These are phyloP conservation scores for Bugula neritina DNA, from an alignment of 2,888 invertebrate genomes.

Conservation along the genomic window DNA sequence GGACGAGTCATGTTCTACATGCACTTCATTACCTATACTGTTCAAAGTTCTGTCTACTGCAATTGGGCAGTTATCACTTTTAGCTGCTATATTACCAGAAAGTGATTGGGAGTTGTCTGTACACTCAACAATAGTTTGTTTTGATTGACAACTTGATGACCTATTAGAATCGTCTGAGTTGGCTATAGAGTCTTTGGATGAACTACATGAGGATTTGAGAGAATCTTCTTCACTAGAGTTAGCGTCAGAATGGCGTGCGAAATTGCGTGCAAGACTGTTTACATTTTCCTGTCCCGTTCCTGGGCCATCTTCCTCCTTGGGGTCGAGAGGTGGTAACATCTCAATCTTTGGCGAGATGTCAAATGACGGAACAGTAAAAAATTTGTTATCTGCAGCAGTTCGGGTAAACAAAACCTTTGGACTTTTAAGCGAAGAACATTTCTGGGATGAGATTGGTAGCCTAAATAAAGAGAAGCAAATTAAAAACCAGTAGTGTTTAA, in stretches of 20 bases:
- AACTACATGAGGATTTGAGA: not conserved
- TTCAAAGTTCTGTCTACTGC: not conserved
- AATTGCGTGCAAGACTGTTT: too few species aligned
- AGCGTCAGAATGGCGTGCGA: too few species aligned
- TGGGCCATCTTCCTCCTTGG: not conserved
- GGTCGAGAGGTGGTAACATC: not conserved
- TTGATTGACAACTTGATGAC: too few species aligned
- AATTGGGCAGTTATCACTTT: not conserved
- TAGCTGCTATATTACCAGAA: not conserved
- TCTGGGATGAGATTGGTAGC: not conserved
- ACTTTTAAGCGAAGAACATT: slow-evolving; percentile 27
- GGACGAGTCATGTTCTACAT: not conserved
- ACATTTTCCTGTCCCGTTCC: too few species aligned
- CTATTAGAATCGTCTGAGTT: too few species aligned
- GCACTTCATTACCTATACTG: not conserved
- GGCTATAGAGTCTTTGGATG: too few species aligned
- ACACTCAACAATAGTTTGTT: not conserved
- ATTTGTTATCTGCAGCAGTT: slow-evolving; percentile 28
- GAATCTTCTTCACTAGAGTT: not conserved
- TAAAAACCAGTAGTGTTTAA: too few species aligned
- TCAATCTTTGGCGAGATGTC: not conserved
- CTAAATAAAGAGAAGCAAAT: too few species aligned
- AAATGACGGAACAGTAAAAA: not conserved
- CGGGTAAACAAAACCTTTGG: slow-evolving; percentile 32
- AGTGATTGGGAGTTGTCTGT: too few species aligned